Evolutionary conservation across 2,888 invertebrate species (phyloP).

Genomic region (Blera fallax): DNA sequence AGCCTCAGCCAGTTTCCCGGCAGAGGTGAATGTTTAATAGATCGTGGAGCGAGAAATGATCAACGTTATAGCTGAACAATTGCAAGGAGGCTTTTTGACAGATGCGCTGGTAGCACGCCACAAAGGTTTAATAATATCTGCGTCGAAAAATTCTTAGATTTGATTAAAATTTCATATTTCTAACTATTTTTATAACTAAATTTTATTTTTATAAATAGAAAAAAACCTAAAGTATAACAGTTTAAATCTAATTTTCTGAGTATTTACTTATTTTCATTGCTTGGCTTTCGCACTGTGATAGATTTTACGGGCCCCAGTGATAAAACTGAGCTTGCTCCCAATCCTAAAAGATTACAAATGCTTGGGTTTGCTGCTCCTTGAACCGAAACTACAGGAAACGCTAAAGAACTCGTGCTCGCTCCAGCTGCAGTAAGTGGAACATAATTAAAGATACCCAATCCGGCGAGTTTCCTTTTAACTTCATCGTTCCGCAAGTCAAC

Average conservation of each 20-base stretch:
- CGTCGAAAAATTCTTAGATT: neutral
- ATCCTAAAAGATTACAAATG: constrained; percentile 84
- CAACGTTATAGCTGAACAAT: too few species aligned
- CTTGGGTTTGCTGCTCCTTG: constrained; percentile 85
- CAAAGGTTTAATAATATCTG: too few species aligned
- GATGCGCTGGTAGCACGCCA: too few species aligned
- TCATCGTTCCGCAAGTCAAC: constrained; percentile 88
- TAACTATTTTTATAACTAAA: neutral
- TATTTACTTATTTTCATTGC: constrained; percentile 56
- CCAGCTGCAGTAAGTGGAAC: constrained; percentile 86
- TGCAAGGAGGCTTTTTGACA: too few species aligned
- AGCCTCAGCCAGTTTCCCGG: too few species aligned
- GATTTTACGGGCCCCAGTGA: constrained; percentile 88
- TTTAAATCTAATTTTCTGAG: constrained; percentile 18
- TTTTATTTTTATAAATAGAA: constrained; percentile 51
- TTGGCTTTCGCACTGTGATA: constrained; percentile 78
- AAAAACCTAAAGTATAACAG: constrained; percentile 30
- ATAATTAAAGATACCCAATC: constrained; percentile 88
- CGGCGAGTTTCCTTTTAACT: constrained; percentile 85
- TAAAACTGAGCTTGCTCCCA: constrained; percentile 87
- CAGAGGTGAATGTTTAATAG: too few species aligned
- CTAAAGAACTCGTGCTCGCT: constrained; percentile 85
- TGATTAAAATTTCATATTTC: neutral
- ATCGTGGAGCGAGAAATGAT: too few species aligned
- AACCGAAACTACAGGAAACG: constrained; percentile 87